phyloP scores from a whole-genome alignment of 2,888 invertebrate genomes.

The Didymodactylos carnosus region DNA sequence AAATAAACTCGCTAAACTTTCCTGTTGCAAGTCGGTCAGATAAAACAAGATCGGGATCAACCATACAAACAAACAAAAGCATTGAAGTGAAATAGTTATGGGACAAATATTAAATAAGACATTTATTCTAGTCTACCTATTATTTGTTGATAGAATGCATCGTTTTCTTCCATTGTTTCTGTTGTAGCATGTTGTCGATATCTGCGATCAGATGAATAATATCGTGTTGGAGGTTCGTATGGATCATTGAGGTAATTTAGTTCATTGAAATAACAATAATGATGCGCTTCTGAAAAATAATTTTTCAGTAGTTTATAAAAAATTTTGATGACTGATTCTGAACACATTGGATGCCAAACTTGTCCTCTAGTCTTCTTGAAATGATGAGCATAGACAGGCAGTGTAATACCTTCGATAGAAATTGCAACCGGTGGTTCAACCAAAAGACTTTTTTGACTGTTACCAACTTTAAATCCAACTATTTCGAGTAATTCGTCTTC shows the following conservation, averaged over 20 bases:
- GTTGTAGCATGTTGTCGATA: neutral
- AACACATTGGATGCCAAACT: neutral
- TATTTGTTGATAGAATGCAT: neutral
- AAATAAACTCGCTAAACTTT: no score
- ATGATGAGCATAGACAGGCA: neutral
- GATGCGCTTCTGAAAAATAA: neutral
- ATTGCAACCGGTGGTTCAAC: neutral
- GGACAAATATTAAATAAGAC: no score
- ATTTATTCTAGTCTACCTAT: neutral
- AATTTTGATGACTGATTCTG: neutral
- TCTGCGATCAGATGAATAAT: neutral
- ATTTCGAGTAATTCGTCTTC: neutral
- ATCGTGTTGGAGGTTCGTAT: neutral
- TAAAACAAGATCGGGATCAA: no score
- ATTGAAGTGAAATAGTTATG: no score
- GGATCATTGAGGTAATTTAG: neutral
- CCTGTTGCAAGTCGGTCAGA: no score
- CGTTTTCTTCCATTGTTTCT: neutral
- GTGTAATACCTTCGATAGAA: neutral
- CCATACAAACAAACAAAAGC: no score
- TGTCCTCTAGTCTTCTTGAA: neutral
- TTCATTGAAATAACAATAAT: neutral
- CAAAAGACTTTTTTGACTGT: neutral
- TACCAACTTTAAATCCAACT: neutral
- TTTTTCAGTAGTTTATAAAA: neutral